Conservation (phyloP, 53 echinoderm and acorn worm species). For the Crossaster papposus region DNA sequence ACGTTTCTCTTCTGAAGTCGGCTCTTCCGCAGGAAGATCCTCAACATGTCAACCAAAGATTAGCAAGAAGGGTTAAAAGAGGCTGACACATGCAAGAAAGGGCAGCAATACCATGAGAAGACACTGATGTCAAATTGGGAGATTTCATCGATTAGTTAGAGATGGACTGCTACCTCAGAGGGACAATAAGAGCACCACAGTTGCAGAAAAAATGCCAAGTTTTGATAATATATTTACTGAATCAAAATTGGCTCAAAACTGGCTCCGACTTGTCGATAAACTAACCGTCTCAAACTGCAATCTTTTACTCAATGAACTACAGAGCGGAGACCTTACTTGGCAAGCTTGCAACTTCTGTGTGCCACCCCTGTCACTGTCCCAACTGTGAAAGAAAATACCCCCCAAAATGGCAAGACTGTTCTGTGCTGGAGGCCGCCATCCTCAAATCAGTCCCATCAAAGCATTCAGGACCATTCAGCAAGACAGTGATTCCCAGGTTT, state of each 20-base stretch:
- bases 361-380: neutral
- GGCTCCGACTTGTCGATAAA: neutral
- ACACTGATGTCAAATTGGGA: too few relatives aligned
- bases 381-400: neutral
- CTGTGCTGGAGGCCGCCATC: neutral
- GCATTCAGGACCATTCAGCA: neutral
- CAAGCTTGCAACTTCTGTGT: neutral
- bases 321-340: conserved; percentile 14
- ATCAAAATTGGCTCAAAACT: neutral
- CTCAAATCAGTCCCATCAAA: neutral
- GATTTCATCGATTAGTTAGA: neutral
- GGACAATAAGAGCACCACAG: too few relatives aligned
- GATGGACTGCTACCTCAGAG: too few relatives aligned
- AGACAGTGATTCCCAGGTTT: conserved; percentile 23
- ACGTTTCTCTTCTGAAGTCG: neutral
- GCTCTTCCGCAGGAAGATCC: neutral
- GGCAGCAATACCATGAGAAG: neutral
- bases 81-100: neutral
- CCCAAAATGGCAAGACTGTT: neutral
- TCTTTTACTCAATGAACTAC: conserved; percentile 29
- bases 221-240: too few relatives aligned
- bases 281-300: neutral
- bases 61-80: neutral
- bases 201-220: too few relatives aligned
- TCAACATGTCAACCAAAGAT: neutral